A percentile compares a stretch with the other conserved stretches of the same genome.
Conservation (phyloP, 53 echinoderm and acorn worm species). For the Henricia sp. region DNA sequence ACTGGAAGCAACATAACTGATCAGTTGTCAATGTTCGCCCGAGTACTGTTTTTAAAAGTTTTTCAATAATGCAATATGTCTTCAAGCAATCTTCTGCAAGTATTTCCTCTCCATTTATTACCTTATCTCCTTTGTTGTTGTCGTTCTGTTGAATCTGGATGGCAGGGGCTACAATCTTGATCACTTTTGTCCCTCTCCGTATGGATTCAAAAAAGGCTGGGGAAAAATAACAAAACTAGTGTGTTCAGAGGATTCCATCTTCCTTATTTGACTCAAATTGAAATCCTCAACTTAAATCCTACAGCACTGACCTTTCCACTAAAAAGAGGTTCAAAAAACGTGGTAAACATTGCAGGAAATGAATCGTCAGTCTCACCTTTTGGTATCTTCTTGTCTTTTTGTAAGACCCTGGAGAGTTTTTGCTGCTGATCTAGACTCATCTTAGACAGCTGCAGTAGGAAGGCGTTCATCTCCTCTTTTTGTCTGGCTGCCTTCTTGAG, state of each 20-base stretch:
- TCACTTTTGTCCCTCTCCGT: constrained; percentile 39
- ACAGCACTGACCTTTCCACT: no score
- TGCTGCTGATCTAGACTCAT: constrained; percentile 71
- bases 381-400: constrained; percentile 87
- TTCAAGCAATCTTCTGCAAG: no score
- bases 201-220: constrained; percentile 55
- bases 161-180: constrained; percentile 34
- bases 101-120: no score
- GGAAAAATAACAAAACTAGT: neutral
- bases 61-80: no score
- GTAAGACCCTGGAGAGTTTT: constrained; percentile 65
- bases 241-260: no score
- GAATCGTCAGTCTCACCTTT: constrained; percentile 69
- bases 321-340: no score
- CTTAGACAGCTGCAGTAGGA: constrained; percentile 69
- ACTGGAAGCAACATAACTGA: no score
- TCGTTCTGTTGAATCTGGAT: neutral
- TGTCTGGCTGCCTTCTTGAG: constrained; percentile 69
- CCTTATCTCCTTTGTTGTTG: constrained; percentile 15
- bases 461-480: constrained; percentile 67
- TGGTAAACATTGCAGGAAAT: no score
- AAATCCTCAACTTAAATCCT: no score
- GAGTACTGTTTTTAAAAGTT: no score
- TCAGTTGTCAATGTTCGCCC: no score
- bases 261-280: no score